Conservation (phyloP, 2,888 invertebrate genomes). For the Lymantria monacha region DNA sequence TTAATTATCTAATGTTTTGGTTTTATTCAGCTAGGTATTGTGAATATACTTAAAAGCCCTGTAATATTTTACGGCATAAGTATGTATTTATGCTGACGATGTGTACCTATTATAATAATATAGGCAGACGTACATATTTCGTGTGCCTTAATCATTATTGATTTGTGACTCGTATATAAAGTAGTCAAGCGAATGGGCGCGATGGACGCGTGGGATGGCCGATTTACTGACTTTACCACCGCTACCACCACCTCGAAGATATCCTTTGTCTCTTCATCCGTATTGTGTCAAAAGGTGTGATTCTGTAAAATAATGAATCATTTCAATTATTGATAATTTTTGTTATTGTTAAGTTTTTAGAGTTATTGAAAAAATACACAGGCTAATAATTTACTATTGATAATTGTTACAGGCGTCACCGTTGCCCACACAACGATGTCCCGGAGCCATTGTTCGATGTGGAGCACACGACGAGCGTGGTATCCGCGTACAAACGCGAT, state of each 20-base stretch:
- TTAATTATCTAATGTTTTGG: neutral
- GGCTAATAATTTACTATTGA: neutral
- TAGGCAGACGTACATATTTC: conserved; percentile 11
- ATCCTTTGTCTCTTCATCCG: conserved; percentile 63
- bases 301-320: neutral
- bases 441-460: conserved; percentile 83
- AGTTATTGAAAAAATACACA: neutral
- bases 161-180: conserved; percentile 34
- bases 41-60: neutral
- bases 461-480: conserved; percentile 79
- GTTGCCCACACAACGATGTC: conserved; percentile 89
- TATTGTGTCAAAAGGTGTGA: conserved; percentile 69
- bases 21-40: no score
- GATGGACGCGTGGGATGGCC: conserved; percentile 76
- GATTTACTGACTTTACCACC: conserved; percentile 69
- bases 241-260: conserved; percentile 63
- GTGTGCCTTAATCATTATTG: conserved; percentile 34
- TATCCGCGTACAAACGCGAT: conserved; percentile 84
- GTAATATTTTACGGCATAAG: neutral
- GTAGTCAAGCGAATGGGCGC: conserved; percentile 44
- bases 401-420: conserved; percentile 85
- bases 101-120: conserved; percentile 3
- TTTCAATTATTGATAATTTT: no score
- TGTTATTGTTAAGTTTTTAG: neutral
- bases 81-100: neutral